phyloP scores from a whole-genome alignment of 2,888 invertebrate species.

The Parnassius smintheus region DNA sequence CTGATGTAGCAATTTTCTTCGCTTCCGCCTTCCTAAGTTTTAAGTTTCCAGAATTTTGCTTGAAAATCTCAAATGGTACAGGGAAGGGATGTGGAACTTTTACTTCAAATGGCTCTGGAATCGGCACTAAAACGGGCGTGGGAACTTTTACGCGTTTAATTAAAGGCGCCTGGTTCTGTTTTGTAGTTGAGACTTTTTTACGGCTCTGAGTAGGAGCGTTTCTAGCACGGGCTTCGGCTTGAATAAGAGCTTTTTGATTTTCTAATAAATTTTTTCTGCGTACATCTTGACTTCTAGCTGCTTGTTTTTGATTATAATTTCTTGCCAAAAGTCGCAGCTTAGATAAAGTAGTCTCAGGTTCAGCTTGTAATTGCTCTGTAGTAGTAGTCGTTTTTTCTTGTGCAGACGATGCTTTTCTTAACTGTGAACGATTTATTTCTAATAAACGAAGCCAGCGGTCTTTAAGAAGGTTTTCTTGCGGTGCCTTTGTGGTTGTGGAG shows the following conservation, averaged over 20 bases:
- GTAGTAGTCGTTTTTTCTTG: conserved; percentile 11
- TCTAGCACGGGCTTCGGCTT: conserved; percentile 47
- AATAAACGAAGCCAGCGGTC: conserved; percentile 33
- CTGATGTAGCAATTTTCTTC: conserved; percentile 39
- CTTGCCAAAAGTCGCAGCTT: conserved; percentile 49
- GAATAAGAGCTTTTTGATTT: conserved; percentile 44
- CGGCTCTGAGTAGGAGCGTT: conserved; percentile 41
- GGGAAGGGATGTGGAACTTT: conserved; percentile 44
- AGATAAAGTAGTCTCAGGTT: conserved; percentile 29
- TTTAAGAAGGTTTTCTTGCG: conserved; percentile 29
- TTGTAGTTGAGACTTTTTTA: conserved; percentile 46
- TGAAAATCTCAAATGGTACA: conserved; percentile 32
- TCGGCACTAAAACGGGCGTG: conserved; percentile 44
- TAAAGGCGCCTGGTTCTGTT: conserved; percentile 38
- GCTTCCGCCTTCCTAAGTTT: conserved; percentile 43
- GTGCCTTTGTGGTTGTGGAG: conserved; percentile 24
- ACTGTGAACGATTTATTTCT: conserved; percentile 32
- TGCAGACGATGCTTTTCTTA: conserved; percentile 28
- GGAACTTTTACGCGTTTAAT: conserved; percentile 42
- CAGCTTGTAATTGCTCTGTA: conserved; percentile 17
- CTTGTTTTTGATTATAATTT: conserved; percentile 49
- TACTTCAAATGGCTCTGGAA: conserved; percentile 44
- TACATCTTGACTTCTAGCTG: conserved; percentile 47
- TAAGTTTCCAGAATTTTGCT: no score
- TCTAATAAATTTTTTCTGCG: conserved; percentile 39